Evolutionary conservation across 92 coral and sea anemone genomes (phyloP).

Genomic region (Zoanthus sansibaricus): DNA sequence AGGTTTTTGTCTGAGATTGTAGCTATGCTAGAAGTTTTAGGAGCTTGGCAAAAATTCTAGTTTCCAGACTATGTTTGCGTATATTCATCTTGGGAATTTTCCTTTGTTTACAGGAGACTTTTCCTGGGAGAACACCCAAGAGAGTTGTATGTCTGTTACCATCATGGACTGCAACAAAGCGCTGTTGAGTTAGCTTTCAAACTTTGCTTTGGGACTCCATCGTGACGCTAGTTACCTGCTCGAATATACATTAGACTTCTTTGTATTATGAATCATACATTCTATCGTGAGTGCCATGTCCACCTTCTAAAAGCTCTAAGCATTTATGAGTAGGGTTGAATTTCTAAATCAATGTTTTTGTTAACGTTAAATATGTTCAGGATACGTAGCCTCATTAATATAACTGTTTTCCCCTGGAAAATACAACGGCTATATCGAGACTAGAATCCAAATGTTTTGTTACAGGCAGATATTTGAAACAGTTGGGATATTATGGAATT

Average conservation of each 20-base stretch:
- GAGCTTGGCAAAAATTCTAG: neutral
- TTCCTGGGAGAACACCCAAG: conserved; percentile 82
- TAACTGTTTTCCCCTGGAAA: neutral
- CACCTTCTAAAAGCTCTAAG: neutral
- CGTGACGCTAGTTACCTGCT: conserved; percentile 4
- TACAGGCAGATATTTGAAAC: too few relatives aligned
- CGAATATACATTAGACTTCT: neutral
- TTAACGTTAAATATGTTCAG: neutral
- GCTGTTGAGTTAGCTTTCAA: conserved; percentile 96
- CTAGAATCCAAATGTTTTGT: too few relatives aligned
- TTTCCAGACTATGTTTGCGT: neutral
- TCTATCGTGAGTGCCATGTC: neutral
- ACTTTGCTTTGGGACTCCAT: conserved; percentile 90
- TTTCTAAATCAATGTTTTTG: neutral
- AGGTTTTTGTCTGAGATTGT: too few relatives aligned
- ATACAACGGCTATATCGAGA: neutral
- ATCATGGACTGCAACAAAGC: conserved; percentile 83
- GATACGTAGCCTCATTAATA: neutral
- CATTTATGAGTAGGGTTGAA: neutral
- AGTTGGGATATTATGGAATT: too few relatives aligned
- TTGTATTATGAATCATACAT: neutral
- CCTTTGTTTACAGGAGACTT: conserved; percentile 73
- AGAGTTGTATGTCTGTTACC: conserved; percentile 94
- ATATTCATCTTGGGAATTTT: neutral
- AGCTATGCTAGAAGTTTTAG: too few relatives aligned